Evolutionary conservation across 1,140 invertebrate genomes (phyloP).

Genomic region (Drosophila simulans): DNA sequence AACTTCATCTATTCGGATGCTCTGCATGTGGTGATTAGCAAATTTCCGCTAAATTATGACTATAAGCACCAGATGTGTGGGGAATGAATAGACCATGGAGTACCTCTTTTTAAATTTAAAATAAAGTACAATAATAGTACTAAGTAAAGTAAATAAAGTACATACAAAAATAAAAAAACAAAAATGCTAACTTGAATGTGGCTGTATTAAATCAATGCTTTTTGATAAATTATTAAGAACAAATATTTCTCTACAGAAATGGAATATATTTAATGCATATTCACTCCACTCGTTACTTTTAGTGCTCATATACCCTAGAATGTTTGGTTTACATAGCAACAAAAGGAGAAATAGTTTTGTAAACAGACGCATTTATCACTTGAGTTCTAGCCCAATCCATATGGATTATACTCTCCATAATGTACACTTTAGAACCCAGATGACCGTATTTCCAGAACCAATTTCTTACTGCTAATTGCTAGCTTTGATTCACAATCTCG

Average conservation of each 20-base stretch:
- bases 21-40: slow-evolving; percentile 8
- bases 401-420: too few species aligned
- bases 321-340: background rate
- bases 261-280: too few species aligned
- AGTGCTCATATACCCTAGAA: background rate
- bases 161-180: too few species aligned
- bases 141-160: too few species aligned
- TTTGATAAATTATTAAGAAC: too few species aligned
- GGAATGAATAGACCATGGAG: background rate
- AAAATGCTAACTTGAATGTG: too few species aligned
- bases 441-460: too few species aligned
- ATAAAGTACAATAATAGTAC: too few species aligned
- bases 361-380: slow-evolving; percentile 7
- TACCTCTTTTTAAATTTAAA: background rate
- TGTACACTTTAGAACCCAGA: too few species aligned
- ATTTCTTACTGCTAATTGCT: background rate
- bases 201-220: too few species aligned
- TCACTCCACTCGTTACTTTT: background rate
- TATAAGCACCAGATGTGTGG: background rate
- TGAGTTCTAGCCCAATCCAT: background rate
- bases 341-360: background rate
- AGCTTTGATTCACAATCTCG: background rate
- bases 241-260: too few species aligned
- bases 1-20: slow-evolving; percentile 11
- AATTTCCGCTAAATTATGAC: slow-evolving; percentile 22